Percentiles rank a stretch among this genome's conserved stretches.
These are phyloP conservation scores for Osedax frankpressi DNA, from an alignment of 2,888 invertebrate species.

Conservation along the genomic window DNA sequence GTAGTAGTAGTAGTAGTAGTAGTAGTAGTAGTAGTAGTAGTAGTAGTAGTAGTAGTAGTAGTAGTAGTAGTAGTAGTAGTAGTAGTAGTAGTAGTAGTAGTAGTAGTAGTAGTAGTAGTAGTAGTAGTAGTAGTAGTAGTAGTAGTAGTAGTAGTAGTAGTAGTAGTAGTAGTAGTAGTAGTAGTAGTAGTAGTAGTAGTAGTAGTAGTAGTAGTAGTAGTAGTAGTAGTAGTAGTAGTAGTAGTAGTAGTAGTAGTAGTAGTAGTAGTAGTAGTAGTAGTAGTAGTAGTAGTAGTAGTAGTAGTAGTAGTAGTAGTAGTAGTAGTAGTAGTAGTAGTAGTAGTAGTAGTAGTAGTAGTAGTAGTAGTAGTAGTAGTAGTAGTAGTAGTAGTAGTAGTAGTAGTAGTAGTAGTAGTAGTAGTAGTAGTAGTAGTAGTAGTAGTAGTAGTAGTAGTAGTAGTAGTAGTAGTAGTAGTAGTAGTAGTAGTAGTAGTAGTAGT, in stretches of 20 bases:
- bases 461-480: constrained; percentile 12
- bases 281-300: constrained; percentile 11
- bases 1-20: constrained; percentile 7
- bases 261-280: constrained; percentile 9
- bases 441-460: constrained; percentile 14
- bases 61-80: background rate
- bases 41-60: constrained; percentile 14
- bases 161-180: constrained; percentile 7
- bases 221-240: constrained; percentile 10
- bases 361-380: background rate
- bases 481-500: constrained; percentile 6
- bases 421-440: constrained; percentile 9
- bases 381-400: background rate
- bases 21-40: constrained; percentile 14
- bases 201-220: constrained; percentile 11
- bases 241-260: constrained; percentile 11
- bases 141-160: constrained; percentile 6
- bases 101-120: constrained; percentile 6
- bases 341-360: background rate
- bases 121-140: constrained; percentile 9
- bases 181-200: constrained; percentile 6
- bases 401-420: constrained; percentile 2
- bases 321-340: background rate
- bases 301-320: background rate
- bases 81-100: constrained; percentile 10